Conservation (phyloP, 2,113 vertebrate species). For the Ariopsis seemanni region DNA sequence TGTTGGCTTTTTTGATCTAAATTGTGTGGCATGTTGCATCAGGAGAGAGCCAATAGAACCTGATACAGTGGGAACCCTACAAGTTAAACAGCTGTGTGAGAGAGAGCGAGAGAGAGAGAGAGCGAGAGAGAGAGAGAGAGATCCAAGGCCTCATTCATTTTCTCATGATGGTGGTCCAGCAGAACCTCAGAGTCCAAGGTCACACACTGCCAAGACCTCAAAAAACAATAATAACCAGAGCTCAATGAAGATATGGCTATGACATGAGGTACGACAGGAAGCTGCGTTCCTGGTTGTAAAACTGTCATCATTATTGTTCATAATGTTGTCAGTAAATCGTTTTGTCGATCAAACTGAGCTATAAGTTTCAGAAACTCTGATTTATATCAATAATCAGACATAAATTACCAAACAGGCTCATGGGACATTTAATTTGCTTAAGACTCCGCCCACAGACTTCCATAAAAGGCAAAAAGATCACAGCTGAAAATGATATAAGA, state of each 20-base stretch:
- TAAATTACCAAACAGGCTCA: neutral
- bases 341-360: neutral
- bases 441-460: neutral
- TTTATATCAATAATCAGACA: neutral
- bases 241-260: neutral
- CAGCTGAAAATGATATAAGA: neutral
- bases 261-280: neutral
- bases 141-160: neutral
- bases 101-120: neutral
- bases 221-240: neutral
- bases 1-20: conserved; percentile 36
- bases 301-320: neutral
- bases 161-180: neutral
- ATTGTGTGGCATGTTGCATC: conserved; percentile 16
- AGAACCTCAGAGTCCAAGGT: neutral
- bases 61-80: conserved; percentile 28
- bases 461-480: neutral
- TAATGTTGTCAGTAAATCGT: neutral
- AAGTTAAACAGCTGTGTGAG: conserved; percentile 4
- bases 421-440: neutral
- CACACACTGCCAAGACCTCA: neutral
- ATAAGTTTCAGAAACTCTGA: neutral
- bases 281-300: neutral
- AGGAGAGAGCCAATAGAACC: conserved; percentile 11
- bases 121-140: neutral